Evolutionary conservation across 2,797 vertebrate genomes (phyloP).

Genomic region (Molossus alvarezi): DNA sequence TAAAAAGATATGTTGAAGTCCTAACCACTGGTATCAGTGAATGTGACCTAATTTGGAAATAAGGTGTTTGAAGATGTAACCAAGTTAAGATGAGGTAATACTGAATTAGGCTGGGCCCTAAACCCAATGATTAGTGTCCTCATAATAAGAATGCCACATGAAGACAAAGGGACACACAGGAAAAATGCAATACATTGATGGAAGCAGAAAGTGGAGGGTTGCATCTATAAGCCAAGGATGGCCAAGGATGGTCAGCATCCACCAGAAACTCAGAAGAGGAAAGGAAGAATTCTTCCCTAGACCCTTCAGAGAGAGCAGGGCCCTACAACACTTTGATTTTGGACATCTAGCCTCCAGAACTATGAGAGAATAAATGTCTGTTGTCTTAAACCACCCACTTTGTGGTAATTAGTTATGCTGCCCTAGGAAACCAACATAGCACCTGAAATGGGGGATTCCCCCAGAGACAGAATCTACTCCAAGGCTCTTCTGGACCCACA

Average conservation of each 20-base stretch:
- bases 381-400: neutral
- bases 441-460: neutral
- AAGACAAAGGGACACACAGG: slow-evolving; percentile 5
- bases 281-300: neutral
- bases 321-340: neutral
- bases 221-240: neutral
- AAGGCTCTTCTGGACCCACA: neutral
- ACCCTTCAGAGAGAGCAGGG: neutral
- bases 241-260: neutral
- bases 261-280: neutral
- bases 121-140: neutral
- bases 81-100: slow-evolving; percentile 10
- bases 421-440: neutral
- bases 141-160: neutral
- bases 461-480: neutral
- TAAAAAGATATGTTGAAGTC: neutral
- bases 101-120: neutral
- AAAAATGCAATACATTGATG: rapidly evolving
- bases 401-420: slow-evolving; percentile 5
- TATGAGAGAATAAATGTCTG: neutral
- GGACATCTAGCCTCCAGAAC: neutral
- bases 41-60: slow-evolving; percentile 33
- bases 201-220: neutral
- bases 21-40: neutral
- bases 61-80: neutral